Conservation (phyloP, 2,888 invertebrate species). For the Pardosa pseudoannulata region DNA sequence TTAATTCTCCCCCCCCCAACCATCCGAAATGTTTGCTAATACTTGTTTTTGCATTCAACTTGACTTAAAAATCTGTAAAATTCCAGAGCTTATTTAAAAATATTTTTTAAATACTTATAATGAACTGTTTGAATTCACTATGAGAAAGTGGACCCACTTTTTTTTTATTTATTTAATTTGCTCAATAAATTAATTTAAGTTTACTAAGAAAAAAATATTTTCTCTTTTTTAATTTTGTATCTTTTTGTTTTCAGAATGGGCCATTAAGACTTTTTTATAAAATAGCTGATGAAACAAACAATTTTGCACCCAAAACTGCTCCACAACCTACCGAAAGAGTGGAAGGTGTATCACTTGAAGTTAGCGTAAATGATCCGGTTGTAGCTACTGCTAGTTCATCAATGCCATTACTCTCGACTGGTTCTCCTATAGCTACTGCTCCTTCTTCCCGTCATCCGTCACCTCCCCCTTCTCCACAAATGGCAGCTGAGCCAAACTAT, state of each 20-base stretch:
- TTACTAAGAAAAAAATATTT: no score
- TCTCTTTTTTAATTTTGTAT: no score
- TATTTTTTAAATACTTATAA: no score
- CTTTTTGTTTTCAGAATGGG: conserved; percentile 40
- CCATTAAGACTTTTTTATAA: conserved; percentile 58
- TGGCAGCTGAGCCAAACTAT: conserved; percentile 61
- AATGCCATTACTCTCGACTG: neutral
- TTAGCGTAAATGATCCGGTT: neutral
- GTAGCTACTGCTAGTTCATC: neutral
- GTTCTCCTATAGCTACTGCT: conserved; percentile 35
- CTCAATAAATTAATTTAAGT: no score
- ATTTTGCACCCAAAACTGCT: neutral
- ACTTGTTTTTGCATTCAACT: no score
- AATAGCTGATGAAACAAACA: conserved; percentile 1
- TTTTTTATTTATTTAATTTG: no score
- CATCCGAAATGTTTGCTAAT: no score
- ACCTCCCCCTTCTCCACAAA: conserved; percentile 56
- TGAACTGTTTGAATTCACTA: no score
- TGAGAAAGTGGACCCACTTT: no score
- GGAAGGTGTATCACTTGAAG: neutral
- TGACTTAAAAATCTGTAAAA: no score
- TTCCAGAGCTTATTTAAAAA: no score
- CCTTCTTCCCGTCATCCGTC: conserved; percentile 53
- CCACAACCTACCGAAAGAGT: neutral
- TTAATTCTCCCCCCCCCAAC: no score